Percentiles rank a stretch among this genome's conserved stretches.
phyloP scores from a whole-genome alignment of 1,140 invertebrate species.

The Campodea augens region DNA sequence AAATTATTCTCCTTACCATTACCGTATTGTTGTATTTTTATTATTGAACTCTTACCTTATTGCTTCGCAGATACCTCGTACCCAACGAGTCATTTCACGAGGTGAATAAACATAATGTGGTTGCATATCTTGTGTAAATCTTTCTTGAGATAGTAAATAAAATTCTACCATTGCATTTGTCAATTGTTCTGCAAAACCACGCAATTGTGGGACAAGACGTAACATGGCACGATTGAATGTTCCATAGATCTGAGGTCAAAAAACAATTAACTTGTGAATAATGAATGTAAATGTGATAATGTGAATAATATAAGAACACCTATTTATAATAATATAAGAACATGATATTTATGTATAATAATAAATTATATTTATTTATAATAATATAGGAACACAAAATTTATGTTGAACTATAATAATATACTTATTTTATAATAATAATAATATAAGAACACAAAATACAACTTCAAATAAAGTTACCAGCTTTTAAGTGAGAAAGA shows the following conservation, averaged over 20 bases:
- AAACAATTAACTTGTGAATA: conserved; percentile 1
- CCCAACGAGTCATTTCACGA: conserved; percentile 99
- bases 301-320: too few species aligned
- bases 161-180: conserved; percentile 99
- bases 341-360: too few species aligned
- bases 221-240: conserved; percentile 97
- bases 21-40: background rate
- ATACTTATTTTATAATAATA: too few species aligned
- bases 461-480: too few species aligned
- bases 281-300: background rate
- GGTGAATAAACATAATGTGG: conserved; percentile 99
- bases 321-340: too few species aligned
- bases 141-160: conserved; percentile 88
- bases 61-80: conserved; percentile 96
- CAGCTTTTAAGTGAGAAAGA: too few species aligned
- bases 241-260: conserved; percentile 63
- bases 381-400: conserved; percentile 8
- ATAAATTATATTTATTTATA: background rate
- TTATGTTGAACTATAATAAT: too few species aligned
- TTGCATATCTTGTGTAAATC: conserved; percentile 99
- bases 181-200: conserved; percentile 84
- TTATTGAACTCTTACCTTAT: conserved; percentile 36
- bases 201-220: conserved; percentile 67
- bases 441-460: too few species aligned
- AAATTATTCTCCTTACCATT: background rate